Evolutionary conservation across 2,113 vertebrate species (phyloP).

Genomic region (Bujurquina vittata): DNA sequence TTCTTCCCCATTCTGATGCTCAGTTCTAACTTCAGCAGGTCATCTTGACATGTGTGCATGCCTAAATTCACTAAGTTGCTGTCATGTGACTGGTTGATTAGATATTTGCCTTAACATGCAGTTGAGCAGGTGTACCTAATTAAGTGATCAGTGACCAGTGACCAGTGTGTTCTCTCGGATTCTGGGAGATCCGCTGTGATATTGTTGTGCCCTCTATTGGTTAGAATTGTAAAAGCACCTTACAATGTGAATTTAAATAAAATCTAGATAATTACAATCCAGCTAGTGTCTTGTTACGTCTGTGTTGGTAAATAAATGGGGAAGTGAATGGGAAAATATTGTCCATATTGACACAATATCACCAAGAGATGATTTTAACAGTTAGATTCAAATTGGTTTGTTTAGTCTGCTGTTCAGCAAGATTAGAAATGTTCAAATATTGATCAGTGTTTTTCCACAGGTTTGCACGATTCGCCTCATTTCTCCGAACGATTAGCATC

Average conservation of each 20-base stretch:
- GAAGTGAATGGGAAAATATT: not conserved
- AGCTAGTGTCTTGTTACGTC: not conserved
- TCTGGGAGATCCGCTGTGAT: constrained; percentile 9
- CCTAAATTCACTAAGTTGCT: not conserved
- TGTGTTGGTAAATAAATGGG: not conserved
- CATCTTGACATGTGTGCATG: not conserved
- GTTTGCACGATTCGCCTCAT: constrained; percentile 25
- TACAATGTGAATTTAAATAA: not conserved
- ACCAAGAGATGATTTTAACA: not conserved
- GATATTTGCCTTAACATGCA: not conserved
- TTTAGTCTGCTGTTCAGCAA: not conserved
- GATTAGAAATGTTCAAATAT: constrained; percentile 10
- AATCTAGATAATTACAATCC: not conserved
- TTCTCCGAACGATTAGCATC: constrained; percentile 36
- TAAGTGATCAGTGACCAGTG: not conserved
- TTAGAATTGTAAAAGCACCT: not conserved
- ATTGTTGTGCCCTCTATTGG: constrained; percentile 62
- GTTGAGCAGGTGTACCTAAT: not conserved
- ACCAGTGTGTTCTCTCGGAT: not conserved
- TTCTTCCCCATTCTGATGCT: not conserved
- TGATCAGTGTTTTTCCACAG: constrained; percentile 32
- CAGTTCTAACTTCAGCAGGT: fast-evolving
- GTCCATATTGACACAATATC: not conserved
- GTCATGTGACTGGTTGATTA: not conserved
- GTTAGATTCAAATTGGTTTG: not conserved